Evolutionary conservation across 2,888 invertebrate genomes (phyloP).

Genomic region (Agrotis clavis): DNA sequence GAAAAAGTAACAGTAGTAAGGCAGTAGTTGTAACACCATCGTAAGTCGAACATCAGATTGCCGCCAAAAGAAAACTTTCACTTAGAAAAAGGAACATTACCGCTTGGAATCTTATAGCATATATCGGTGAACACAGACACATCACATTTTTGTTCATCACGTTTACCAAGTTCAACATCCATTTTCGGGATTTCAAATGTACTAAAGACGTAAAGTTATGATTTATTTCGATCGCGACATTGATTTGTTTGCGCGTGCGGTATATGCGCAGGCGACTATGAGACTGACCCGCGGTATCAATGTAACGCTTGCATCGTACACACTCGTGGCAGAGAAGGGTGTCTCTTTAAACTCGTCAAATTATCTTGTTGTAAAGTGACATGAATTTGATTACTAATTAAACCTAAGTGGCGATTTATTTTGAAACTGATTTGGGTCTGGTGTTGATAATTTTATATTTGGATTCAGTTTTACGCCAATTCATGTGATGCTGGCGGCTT

Average conservation of each 20-base stretch:
- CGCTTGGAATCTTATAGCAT: conserved; percentile 63
- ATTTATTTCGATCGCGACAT: conserved; percentile 40
- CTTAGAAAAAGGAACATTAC: conserved; percentile 52
- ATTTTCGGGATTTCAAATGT: conserved; percentile 52
- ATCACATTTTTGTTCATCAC: conserved; percentile 46
- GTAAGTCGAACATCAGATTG: conserved; percentile 24
- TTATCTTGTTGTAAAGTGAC: conserved; percentile 51
- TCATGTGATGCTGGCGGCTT: not conserved
- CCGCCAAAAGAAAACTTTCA: conserved; percentile 57
- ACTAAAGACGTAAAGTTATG: conserved; percentile 18
- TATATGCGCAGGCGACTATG: conserved; percentile 57
- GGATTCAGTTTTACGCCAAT: not conserved
- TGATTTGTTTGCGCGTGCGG: conserved; percentile 47
- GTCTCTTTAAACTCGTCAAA: conserved; percentile 38
- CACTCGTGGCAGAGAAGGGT: conserved; percentile 32
- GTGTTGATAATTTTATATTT: not conserved
- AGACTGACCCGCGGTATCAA: conserved; percentile 55
- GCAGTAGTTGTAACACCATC: conserved; percentile 5
- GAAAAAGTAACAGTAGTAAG: not conserved
- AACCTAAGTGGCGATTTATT: not conserved
- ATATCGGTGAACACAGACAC: conserved; percentile 72
- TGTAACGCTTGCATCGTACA: conserved; percentile 15
- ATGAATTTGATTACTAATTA: conserved; percentile 26
- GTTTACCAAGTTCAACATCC: conserved; percentile 71
- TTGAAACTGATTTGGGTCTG: not conserved